Percentiles rank a stretch among this genome's conserved stretches.
These are phyloP conservation scores for Otis tarda DNA, from an alignment of 2,113 vertebrate species.

Conservation along the genomic window DNA sequence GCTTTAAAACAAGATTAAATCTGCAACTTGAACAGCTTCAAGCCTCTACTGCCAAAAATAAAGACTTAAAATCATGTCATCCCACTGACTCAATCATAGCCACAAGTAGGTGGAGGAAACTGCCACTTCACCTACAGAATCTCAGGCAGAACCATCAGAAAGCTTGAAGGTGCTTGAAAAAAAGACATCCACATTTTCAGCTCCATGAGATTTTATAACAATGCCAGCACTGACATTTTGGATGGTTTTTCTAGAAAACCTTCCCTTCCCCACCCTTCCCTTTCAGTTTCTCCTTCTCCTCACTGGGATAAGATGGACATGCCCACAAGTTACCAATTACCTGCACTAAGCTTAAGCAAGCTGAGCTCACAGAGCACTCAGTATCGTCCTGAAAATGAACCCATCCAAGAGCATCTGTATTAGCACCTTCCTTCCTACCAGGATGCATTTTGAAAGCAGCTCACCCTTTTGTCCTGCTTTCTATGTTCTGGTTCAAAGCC, in stretches of 20 bases:
- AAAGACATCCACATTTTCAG: background rate
- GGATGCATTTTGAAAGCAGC: background rate
- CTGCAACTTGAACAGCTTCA: background rate
- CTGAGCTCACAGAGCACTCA: background rate
- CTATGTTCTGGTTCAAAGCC: background rate
- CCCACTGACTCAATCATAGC: background rate
- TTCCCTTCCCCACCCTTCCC: background rate
- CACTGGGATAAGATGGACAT: background rate
- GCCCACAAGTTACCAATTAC: background rate
- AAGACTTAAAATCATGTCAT: background rate
- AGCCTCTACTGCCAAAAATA: background rate
- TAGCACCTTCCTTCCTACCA: background rate
- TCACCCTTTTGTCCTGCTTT: background rate
- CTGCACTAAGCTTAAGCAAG: fast-evolving
- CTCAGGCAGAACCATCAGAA: background rate
- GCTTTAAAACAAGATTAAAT: background rate
- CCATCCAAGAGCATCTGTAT: background rate
- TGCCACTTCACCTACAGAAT: background rate
- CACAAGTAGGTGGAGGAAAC: background rate
- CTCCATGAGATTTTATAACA: background rate
- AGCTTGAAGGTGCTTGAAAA: background rate
- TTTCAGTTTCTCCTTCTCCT: background rate
- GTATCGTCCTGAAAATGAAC: background rate
- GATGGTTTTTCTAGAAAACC: background rate
- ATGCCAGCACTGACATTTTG: background rate